Percentiles rank a stretch among this genome's conserved stretches.
phyloP scores from a whole-genome alignment of 2,797 vertebrate species.

The Myoxocephalus aenaeus region DNA sequence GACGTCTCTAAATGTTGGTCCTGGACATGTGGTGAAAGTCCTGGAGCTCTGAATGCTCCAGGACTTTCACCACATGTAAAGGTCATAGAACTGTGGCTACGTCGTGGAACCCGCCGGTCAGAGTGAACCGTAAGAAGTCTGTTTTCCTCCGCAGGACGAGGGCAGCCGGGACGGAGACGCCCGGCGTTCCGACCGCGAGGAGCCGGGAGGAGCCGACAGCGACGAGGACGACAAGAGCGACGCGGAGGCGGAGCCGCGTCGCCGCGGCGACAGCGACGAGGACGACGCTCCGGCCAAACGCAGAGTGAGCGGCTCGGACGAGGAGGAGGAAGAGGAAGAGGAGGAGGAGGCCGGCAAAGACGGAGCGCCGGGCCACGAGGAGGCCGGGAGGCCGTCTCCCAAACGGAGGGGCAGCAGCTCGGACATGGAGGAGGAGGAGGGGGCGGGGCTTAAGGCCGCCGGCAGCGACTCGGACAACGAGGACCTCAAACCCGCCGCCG shows the following conservation, averaged over 20 bases:
- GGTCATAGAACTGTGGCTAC: no score
- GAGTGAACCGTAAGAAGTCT: no score
- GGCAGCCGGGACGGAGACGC: constrained; percentile 87
- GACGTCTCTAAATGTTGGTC: no score
- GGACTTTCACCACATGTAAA: no score
- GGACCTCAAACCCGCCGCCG: constrained; percentile 63
- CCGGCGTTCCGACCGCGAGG: constrained; percentile 77
- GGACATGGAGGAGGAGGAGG: constrained; percentile 45
- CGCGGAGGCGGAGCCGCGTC: constrained; percentile 77
- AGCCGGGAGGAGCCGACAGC: constrained; percentile 68
- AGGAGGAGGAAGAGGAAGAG: constrained; percentile 49
- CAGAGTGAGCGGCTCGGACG: constrained; percentile 84
- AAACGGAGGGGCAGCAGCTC: constrained; percentile 51
- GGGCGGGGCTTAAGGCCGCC: constrained; percentile 38
- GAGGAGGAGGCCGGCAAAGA: constrained; percentile 66
- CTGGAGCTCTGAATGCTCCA: no score
- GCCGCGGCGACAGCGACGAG: constrained; percentile 82
- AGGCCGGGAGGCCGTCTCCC: constrained; percentile 43
- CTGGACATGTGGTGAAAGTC: no score
- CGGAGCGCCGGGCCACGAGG: constrained; percentile 79
- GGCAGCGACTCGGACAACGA: constrained; percentile 86
- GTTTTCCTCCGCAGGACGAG: constrained; percentile 85
- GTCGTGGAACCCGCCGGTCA: no score
- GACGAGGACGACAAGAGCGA: constrained; percentile 81
- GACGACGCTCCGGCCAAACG: constrained; percentile 69